Evolutionary conservation across 2,113 vertebrate genomes (phyloP), one percentile per base, ranked within the genome.

Genomic region (Tricholaema leucomelas): DNA sequence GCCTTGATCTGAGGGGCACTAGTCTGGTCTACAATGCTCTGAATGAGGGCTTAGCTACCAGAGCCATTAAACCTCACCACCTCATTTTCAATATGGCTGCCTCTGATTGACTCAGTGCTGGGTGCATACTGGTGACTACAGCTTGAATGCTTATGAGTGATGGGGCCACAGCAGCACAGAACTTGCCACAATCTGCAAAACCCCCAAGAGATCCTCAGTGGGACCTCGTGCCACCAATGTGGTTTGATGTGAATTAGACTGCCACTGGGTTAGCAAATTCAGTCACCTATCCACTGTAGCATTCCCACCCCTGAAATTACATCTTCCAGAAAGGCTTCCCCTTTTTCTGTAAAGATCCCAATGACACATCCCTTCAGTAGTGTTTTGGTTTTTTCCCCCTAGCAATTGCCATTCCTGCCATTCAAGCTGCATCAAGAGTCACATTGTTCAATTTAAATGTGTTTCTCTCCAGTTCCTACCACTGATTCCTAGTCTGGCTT

Each of bases 161-260:
- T 10, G 59, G 42, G 59, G 21, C 31, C 71, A 21, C 70, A 64
- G 72, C 58, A 63, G n/a, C 24, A 30, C 30, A 35, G 70, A 74
- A 31, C 55, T 67, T 42, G 65, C 60, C 44, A 48, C 1, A 5
- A 19, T 18, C 65, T 73, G 35, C 50, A 65, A 65, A 92, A 31
- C 8, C 36, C 23, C 74, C 16, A 55, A 54, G 58, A 75, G 33
- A 17, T 6, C 36, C 70, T 24, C 33, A 58, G 27, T 14, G 59
- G 13, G 48, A 54, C 63, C 24, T 50, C 30, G 28, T 35, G 54
- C 3, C 3, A 48, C 8, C 1, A 0, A 2, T 0, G 0, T 64
- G 35, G n/a, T 70, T 64, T 7, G 6, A 27, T 30, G 11, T 50
- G 48, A 63, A 50, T 44, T 63, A 55, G 38, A 35, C 18, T 69